phyloP scores from a whole-genome alignment of 2,113 vertebrate species.

The Nerophis ophidion region DNA sequence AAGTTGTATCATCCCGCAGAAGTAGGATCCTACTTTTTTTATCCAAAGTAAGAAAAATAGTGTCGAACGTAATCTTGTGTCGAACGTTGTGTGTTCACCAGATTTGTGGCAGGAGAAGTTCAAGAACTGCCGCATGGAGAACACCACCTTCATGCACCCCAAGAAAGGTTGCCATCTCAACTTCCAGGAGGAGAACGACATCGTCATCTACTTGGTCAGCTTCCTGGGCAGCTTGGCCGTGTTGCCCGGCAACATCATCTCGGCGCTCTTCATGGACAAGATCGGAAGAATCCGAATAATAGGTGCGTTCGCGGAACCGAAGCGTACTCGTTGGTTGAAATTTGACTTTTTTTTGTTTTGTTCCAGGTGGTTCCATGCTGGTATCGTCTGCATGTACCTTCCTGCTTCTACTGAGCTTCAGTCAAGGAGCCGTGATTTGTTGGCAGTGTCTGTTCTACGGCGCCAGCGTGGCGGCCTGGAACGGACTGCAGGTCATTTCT shows the following conservation, averaged over 20 bases:
- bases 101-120: constrained; percentile 91
- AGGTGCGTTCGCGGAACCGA: constrained; percentile 68
- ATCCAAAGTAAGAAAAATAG: too few relatives aligned
- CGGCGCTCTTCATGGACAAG: constrained; percentile 93
- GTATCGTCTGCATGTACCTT: constrained; percentile 88
- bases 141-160: constrained; percentile 77
- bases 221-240: constrained; percentile 92
- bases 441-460: constrained; percentile 95
- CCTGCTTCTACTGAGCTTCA: constrained; percentile 91
- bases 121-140: constrained; percentile 82
- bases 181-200: constrained; percentile 90
- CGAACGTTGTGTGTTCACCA: constrained; percentile 38
- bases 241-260: constrained; percentile 92
- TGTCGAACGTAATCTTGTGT: too few relatives aligned
- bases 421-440: constrained; percentile 87
- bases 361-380: constrained; percentile 87
- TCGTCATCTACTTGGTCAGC: constrained; percentile 94
- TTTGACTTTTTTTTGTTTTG: not conserved
- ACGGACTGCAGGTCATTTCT: constrained; percentile 89
- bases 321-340: not conserved
- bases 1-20: too few relatives aligned
- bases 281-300: constrained; percentile 92
- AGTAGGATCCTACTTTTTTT: too few relatives aligned
- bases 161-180: constrained; percentile 92
- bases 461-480: constrained; percentile 90